phyloP scores from a whole-genome alignment of 1,140 invertebrate genomes.

The Sesamia nonagrioides region DNA sequence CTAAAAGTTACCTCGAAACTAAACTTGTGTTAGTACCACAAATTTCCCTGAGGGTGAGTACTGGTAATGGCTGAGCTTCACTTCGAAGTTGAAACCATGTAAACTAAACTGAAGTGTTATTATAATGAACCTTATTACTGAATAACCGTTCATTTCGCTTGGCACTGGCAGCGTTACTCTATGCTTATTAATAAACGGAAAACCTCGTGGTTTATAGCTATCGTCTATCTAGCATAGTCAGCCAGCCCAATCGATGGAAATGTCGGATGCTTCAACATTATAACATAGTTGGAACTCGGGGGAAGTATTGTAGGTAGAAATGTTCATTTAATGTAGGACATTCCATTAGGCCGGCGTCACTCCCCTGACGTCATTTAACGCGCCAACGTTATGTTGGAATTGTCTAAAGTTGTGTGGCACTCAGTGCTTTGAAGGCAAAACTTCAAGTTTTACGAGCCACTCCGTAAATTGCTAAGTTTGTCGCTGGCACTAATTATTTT shows the following conservation, averaged over 20 bases:
- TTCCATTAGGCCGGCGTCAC: slow-evolving; percentile 38
- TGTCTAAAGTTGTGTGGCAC: slow-evolving; percentile 41
- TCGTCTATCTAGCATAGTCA: not conserved
- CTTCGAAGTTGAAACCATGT: slow-evolving; percentile 22
- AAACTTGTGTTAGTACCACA: slow-evolving; percentile 8
- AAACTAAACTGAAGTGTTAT: not conserved
- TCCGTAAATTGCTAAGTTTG: slow-evolving; percentile 52
- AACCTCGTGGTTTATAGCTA: not conserved
- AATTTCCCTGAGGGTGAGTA: slow-evolving; percentile 15
- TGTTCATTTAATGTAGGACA: slow-evolving; percentile 22
- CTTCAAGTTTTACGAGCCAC: slow-evolving; percentile 44
- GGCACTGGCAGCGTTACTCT: slow-evolving; percentile 8
- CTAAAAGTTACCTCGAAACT: slow-evolving; percentile 11
- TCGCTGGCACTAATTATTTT: slow-evolving; percentile 49
- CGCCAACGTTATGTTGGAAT: slow-evolving; percentile 11
- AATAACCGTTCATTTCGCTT: not conserved
- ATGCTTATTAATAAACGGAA: not conserved
- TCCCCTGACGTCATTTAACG: slow-evolving; percentile 31
- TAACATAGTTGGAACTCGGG: not conserved
- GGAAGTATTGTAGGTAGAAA: slow-evolving; percentile 16
- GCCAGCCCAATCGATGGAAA: not conserved
- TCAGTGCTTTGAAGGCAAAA: slow-evolving; percentile 19
- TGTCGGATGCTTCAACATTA: not conserved
- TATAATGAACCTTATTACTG: slow-evolving; percentile 4
- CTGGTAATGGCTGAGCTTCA: not conserved